Percentiles rank a stretch among this genome's conserved stretches.
phyloP scores from a whole-genome alignment of 2,888 invertebrate genomes.

The Hyppa rectilinea region DNA sequence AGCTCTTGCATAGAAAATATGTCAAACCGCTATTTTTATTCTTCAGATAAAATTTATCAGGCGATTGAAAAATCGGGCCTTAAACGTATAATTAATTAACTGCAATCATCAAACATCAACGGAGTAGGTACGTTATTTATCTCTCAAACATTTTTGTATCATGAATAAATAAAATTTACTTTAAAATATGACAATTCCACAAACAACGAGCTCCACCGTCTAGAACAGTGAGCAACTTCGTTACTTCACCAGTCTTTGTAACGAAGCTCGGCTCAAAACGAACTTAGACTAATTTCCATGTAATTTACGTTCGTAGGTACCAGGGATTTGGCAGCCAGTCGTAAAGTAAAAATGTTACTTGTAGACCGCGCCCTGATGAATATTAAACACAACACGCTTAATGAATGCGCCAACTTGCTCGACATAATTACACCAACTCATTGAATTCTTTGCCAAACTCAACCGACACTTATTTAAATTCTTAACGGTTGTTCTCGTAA shows the following conservation, averaged over 20 bases:
- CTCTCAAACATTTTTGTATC: too few relatives aligned
- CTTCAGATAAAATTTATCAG: too few relatives aligned
- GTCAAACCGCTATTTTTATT: too few relatives aligned
- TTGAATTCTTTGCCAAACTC: slow-evolving; percentile 83
- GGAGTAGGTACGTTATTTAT: too few relatives aligned
- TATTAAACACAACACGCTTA: slow-evolving; percentile 84
- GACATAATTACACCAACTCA: slow-evolving; percentile 84
- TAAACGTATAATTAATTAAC: too few relatives aligned
- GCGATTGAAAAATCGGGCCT: too few relatives aligned
- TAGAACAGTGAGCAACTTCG: slow-evolving; percentile 69
- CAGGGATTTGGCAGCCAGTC: slow-evolving; percentile 73
- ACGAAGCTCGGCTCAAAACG: slow-evolving; percentile 71
- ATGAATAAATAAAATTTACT: slow-evolving; percentile 33
- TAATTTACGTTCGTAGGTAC: slow-evolving; percentile 79
- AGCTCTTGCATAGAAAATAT: too few relatives aligned
- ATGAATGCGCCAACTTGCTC: slow-evolving; percentile 84
- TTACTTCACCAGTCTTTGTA: slow-evolving; percentile 69
- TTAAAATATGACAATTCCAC: slow-evolving; percentile 35
- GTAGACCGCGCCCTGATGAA: slow-evolving; percentile 80
- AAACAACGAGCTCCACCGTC: slow-evolving; percentile 41
- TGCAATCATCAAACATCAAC: too few relatives aligned
- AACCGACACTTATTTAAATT: slow-evolving; percentile 80
- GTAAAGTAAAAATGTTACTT: slow-evolving; percentile 80
- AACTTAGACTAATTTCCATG: slow-evolving; percentile 83
- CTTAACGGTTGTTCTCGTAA: slow-evolving; percentile 67